A percentile compares a stretch with the other conserved stretches of the same genome.
phyloP scores from a whole-genome alignment of 1,140 invertebrate genomes.

The Drosophila hydei region DNA sequence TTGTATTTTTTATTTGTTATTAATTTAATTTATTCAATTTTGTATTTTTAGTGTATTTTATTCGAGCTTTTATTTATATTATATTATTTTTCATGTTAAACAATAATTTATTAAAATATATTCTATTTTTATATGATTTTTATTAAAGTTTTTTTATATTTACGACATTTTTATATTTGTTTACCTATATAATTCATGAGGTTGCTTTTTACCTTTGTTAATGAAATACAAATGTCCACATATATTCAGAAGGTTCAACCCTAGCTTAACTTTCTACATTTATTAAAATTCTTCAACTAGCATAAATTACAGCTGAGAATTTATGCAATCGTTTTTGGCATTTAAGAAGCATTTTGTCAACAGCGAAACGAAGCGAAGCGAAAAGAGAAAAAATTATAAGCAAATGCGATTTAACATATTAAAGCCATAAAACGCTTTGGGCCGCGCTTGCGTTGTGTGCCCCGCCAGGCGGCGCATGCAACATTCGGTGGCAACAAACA shows the following conservation, averaged over 20 bases:
- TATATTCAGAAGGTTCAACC: not conserved
- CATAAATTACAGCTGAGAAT: constrained; percentile 9
- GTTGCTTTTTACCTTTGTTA: no score
- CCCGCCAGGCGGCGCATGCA: constrained; percentile 36
- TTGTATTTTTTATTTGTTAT: no score
- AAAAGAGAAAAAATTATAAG: constrained; percentile 29
- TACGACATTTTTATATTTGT: not conserved
- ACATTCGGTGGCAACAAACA: constrained; percentile 47
- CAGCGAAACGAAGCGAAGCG: constrained; percentile 13
- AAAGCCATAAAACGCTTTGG: constrained; percentile 62
- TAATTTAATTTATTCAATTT: not conserved
- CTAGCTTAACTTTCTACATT: not conserved
- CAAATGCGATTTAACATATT: constrained; percentile 66
- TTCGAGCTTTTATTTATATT: no score
- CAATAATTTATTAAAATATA: not conserved
- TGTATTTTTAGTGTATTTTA: no score
- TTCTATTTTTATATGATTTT: not conserved
- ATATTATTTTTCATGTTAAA: not conserved
- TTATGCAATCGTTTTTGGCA: constrained; percentile 15
- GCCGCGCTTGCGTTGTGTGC: constrained; percentile 7
- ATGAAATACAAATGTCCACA: not conserved
- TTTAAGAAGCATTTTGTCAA: constrained; percentile 19
- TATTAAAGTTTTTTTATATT: no score
- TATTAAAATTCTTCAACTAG: constrained; percentile 21
- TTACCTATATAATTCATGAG: no score